Evolutionary conservation across 1,140 invertebrate genomes (phyloP).

Genomic region (Venturia canescens): DNA sequence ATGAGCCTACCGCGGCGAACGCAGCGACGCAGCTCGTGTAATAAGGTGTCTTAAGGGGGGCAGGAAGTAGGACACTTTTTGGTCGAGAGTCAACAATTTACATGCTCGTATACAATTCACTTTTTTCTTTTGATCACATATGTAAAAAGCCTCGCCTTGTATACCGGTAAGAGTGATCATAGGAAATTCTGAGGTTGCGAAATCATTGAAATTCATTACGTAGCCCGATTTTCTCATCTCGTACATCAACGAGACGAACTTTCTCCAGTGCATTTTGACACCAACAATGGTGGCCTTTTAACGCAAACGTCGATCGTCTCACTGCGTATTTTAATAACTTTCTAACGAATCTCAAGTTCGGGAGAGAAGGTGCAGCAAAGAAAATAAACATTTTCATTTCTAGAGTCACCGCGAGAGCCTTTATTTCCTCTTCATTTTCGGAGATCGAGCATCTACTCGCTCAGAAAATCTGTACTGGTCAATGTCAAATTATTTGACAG

Average conservation of each 20-base stretch:
- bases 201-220: background rate
- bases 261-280: constrained; percentile 7
- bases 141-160: background rate
- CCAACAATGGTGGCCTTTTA: background rate
- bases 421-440: too few species aligned
- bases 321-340: background rate
- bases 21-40: background rate
- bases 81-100: background rate
- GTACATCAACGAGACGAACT: background rate
- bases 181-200: background rate
- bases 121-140: background rate
- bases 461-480: too few species aligned
- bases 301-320: background rate
- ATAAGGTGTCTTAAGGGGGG: background rate
- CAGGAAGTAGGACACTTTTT: background rate
- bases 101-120: background rate
- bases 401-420: background rate
- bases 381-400: background rate
- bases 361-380: background rate
- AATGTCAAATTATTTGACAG: too few species aligned
- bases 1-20: background rate
- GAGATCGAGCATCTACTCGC: too few species aligned
- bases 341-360: background rate
- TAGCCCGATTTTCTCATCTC: background rate
- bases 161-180: background rate